Percentiles rank a stretch among this genome's conserved stretches.
phyloP scores from a whole-genome alignment of 1,140 invertebrate species.

The Drosophila setifemur region DNA sequence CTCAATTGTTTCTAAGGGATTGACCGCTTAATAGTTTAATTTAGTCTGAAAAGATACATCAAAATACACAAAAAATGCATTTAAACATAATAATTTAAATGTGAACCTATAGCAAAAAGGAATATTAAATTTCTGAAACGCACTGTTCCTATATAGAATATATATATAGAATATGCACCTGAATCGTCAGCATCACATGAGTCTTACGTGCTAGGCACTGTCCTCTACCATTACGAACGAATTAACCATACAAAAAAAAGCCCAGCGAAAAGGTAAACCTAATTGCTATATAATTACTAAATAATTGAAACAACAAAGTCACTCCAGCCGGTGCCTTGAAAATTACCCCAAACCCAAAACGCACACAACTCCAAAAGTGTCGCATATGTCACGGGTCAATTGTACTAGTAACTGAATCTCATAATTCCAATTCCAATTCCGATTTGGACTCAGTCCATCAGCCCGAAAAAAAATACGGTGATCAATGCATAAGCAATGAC shows the following conservation, averaged over 20 bases:
- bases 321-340: slow-evolving; percentile 20
- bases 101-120: too few species aligned
- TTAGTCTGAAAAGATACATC: too few species aligned
- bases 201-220: slow-evolving; percentile 15
- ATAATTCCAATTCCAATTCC: slow-evolving; percentile 5
- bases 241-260: slow-evolving; percentile 9
- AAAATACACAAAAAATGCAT: too few species aligned
- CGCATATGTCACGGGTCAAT: slow-evolving; percentile 51
- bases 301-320: slow-evolving; percentile 53
- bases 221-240: slow-evolving; percentile 19
- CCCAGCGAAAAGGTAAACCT: slow-evolving; percentile 37
- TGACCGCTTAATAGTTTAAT: too few species aligned
- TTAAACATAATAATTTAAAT: too few species aligned
- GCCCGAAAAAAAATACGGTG: slow-evolving; percentile 36
- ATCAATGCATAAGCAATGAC: slow-evolving; percentile 79
- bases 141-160: slow-evolving; percentile 1
- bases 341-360: slow-evolving; percentile 46
- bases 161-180: neutral
- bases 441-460: slow-evolving; percentile 15
- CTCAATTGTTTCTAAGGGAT: too few species aligned
- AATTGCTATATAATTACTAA: slow-evolving; percentile 74
- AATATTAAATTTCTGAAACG: too few species aligned
- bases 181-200: slow-evolving; percentile 53
- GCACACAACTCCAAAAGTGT: slow-evolving; percentile 30
- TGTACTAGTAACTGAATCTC: slow-evolving; percentile 30